These are phyloP conservation scores for Euborellia annulipes DNA, from an alignment of 1,140 invertebrate species.

Conservation along the genomic window DNA sequence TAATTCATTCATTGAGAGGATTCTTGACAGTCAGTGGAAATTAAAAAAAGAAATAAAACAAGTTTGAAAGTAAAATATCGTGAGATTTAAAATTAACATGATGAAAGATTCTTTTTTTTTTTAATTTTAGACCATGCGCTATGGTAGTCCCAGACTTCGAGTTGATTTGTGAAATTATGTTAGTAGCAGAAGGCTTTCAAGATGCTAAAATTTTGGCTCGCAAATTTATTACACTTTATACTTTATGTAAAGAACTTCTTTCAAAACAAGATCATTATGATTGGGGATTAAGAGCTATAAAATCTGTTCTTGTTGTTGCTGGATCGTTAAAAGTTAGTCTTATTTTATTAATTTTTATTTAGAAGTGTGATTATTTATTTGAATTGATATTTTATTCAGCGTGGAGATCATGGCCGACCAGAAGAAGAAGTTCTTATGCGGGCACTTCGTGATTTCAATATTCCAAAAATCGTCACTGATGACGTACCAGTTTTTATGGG, in stretches of 20 bases:
- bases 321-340: conserved; percentile 68
- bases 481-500: conserved; percentile 95
- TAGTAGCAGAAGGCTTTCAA: conserved; percentile 93
- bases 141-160: conserved; percentile 98
- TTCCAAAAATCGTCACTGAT: conserved; percentile 90
- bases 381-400: too few relatives aligned
- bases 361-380: too few relatives aligned
- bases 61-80: too few relatives aligned
- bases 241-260: conserved; percentile 81
- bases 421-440: conserved; percentile 97
- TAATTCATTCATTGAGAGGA: conserved; percentile 3
- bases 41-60: too few relatives aligned
- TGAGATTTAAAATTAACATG: too few relatives aligned
- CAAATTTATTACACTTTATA: conserved; percentile 94
- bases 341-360: too few relatives aligned
- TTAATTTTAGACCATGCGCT: conserved; percentile 61
- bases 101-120: background rate
- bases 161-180: conserved; percentile 95
- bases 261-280: conserved; percentile 98
- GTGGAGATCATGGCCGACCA: conserved; percentile 77
- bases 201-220: conserved; percentile 81
- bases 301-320: conserved; percentile 89
- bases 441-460: conserved; percentile 89
- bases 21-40: background rate
- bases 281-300: conserved; percentile 90